These are phyloP conservation scores for Vesta saturnalis DNA, from an alignment of 2,888 invertebrate genomes.

Conservation along the genomic window DNA sequence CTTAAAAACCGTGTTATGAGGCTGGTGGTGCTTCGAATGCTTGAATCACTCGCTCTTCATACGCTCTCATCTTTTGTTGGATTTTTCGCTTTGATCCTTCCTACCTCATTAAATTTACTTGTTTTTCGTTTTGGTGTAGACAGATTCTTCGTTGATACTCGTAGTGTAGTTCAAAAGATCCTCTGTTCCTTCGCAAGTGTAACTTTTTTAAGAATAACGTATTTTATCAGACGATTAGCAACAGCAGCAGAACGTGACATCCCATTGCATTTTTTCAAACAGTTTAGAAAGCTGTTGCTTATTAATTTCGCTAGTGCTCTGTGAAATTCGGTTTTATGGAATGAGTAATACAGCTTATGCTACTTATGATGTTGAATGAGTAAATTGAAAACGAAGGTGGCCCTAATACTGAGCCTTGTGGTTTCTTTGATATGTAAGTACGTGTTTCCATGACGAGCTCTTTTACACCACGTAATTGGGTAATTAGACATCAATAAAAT, in stretches of 20 bases:
- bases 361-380: too few relatives aligned
- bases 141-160: background rate
- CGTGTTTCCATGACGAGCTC: too few relatives aligned
- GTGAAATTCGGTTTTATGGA: too few relatives aligned
- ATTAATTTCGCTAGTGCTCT: too few relatives aligned
- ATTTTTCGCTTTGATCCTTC: background rate
- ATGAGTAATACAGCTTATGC: too few relatives aligned
- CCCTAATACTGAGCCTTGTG: too few relatives aligned
- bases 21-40: background rate
- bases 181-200: too few relatives aligned
- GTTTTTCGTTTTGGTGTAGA: background rate
- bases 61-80: background rate
- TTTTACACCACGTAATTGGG: too few relatives aligned
- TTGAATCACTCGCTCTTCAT: background rate
- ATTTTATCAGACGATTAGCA: slow-evolving; percentile 2
- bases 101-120: slow-evolving; percentile 5
- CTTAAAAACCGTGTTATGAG: background rate
- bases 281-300: background rate
- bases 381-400: too few relatives aligned
- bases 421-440: too few relatives aligned
- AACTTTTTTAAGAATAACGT: background rate
- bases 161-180: too few relatives aligned
- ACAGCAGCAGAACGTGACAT: background rate
- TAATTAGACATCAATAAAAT: too few relatives aligned
- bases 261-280: slow-evolving; percentile 2